phyloP scores from a whole-genome alignment of 1,140 invertebrate genomes.

The Microplitis mediator region DNA sequence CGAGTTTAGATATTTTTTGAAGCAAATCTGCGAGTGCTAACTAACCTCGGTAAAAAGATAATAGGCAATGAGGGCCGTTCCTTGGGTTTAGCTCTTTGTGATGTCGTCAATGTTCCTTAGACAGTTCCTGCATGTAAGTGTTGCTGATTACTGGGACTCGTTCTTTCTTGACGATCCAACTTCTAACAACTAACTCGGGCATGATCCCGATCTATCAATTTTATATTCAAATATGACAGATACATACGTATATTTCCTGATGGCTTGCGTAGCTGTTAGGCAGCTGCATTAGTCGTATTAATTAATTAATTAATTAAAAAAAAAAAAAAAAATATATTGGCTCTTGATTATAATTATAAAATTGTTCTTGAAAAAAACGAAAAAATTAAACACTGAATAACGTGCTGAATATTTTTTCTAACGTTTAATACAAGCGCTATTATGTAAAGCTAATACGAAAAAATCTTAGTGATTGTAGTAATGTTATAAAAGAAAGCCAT shows the following conservation, averaged over 20 bases:
- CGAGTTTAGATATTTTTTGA: too few relatives aligned
- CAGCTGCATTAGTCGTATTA: too few relatives aligned
- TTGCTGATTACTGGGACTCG: slow-evolving; percentile 52
- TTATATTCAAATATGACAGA: too few relatives aligned
- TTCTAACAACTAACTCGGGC: slow-evolving; percentile 84
- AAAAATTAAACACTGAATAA: too few relatives aligned
- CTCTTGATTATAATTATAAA: background rate
- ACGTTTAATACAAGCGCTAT: slow-evolving; percentile 21
- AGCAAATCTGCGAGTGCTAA: slow-evolving; percentile 27
- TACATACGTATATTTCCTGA: too few relatives aligned
- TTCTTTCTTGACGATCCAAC: slow-evolving; percentile 51
- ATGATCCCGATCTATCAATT: slow-evolving; percentile 81
- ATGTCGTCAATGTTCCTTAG: slow-evolving; percentile 55
- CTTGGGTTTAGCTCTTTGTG: slow-evolving; percentile 65
- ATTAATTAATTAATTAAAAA: too few relatives aligned
- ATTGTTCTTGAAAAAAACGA: background rate
- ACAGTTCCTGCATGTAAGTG: slow-evolving; percentile 54
- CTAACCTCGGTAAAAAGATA: slow-evolving; percentile 60
- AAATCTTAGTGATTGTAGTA: slow-evolving; percentile 2
- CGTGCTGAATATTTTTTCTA: background rate
- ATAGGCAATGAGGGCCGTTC: slow-evolving; percentile 63
- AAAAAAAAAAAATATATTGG: too few relatives aligned
- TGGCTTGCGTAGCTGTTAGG: too few relatives aligned
- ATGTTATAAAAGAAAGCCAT: background rate
- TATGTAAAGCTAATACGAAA: slow-evolving; percentile 30